Percentiles rank a stretch among this genome's conserved stretches.
Conservation (phyloP, 2,113 vertebrate species). For the Lagenorhynchus albirostris region DNA sequence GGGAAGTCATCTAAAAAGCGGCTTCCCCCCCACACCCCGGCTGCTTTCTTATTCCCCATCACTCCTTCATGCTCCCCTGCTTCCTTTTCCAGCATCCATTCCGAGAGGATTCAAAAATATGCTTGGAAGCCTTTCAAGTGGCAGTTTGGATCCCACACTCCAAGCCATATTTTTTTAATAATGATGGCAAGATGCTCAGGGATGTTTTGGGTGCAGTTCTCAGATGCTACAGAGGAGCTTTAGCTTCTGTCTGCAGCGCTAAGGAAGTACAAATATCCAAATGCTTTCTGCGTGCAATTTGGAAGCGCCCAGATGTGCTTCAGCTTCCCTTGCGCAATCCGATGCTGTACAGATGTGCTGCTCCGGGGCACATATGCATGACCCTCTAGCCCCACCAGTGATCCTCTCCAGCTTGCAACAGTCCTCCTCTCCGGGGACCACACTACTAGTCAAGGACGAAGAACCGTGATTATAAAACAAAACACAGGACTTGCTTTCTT, state of each 20-base stretch:
- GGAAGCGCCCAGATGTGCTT: neutral
- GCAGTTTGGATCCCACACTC: neutral
- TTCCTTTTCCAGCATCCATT: neutral
- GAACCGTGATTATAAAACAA: neutral
- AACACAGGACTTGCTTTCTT: neutral
- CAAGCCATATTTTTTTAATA: neutral
- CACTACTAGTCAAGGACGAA: neutral
- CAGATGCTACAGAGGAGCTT: neutral
- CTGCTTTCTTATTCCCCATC: neutral
- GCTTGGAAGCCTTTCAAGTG: neutral
- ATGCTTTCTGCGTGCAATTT: neutral
- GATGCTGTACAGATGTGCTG: neutral
- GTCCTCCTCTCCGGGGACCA: neutral
- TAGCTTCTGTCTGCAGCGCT: neutral
- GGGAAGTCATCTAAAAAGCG: neutral
- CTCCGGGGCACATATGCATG: fast-evolving
- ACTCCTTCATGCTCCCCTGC: neutral
- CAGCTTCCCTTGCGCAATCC: neutral
- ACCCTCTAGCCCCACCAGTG: neutral
- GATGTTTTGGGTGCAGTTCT: neutral
- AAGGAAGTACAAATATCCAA: neutral
- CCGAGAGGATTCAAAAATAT: neutral
- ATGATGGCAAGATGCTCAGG: neutral
- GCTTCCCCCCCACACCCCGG: neutral
- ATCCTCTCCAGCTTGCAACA: neutral